These are phyloP conservation scores for Cheumatopsyche charites DNA, from an alignment of 1,140 invertebrate genomes.

Conservation along the genomic window DNA sequence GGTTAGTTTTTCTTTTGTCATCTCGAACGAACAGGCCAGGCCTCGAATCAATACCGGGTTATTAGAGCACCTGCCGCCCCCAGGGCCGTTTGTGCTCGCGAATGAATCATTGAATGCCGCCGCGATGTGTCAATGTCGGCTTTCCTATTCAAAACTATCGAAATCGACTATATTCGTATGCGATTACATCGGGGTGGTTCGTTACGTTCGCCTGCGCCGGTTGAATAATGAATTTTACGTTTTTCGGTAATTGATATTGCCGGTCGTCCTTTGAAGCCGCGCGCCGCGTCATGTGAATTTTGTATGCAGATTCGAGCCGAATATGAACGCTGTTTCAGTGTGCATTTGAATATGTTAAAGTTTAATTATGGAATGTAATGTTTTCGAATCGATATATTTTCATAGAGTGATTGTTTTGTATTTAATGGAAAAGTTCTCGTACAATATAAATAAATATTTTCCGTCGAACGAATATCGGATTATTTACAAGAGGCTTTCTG, in stretches of 20 bases:
- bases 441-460: not conserved
- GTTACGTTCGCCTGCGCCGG: no score
- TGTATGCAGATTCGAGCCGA: no score
- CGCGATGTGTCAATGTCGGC: not conserved
- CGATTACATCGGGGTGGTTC: no score
- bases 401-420: not conserved
- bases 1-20: conserved; percentile 17
- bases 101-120: not conserved
- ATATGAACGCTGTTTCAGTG: no score
- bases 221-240: no score
- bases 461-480: not conserved
- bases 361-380: no score
- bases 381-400: not conserved
- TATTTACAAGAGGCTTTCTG: conserved; percentile 6
- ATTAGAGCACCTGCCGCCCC: conserved; percentile 11
- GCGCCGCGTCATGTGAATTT: no score
- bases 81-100: not conserved
- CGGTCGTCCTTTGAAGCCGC: no score
- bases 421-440: not conserved
- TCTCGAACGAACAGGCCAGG: conserved; percentile 16
- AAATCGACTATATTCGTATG: no score
- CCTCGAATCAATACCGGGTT: conserved; percentile 18
- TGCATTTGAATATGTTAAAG: no score
- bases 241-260: no score
- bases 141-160: no score